phyloP scores from a whole-genome alignment of 1,140 invertebrate species.

The Brachionus angularis region DNA sequence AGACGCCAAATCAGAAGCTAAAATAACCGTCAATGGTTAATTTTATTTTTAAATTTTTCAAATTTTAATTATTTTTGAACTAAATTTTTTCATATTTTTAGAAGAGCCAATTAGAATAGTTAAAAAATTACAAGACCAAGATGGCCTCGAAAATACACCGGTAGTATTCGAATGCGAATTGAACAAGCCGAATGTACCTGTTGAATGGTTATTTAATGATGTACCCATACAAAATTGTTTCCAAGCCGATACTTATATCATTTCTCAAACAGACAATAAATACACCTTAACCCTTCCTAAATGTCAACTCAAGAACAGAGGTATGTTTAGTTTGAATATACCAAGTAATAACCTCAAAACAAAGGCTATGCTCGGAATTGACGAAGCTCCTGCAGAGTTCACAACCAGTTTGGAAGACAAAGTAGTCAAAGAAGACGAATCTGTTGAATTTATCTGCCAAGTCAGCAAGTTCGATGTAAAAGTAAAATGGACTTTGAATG shows the following conservation, averaged over 20 bases:
- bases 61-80: not conserved
- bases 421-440: constrained; percentile 36
- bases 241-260: not conserved
- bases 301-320: constrained; percentile 23
- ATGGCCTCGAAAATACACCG: constrained; percentile 48
- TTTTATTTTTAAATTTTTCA: not conserved
- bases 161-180: constrained; percentile 56
- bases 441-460: constrained; percentile 38
- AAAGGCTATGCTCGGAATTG: constrained; percentile 21
- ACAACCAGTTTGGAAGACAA: constrained; percentile 10
- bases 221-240: constrained; percentile 42
- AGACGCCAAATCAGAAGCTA: constrained; percentile 22
- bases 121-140: constrained; percentile 49
- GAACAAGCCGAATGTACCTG: constrained; percentile 49
- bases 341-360: constrained; percentile 3
- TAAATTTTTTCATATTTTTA: constrained; percentile 45
- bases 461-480: constrained; percentile 16
- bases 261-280: constrained; percentile 39
- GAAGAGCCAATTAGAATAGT: constrained; percentile 52
- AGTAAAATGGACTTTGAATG: constrained; percentile 43
- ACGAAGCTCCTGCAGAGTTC: constrained; percentile 32
- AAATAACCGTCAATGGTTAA: constrained; percentile 45
- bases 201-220: constrained; percentile 50
- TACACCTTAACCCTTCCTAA: constrained; percentile 44
- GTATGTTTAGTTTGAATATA: constrained; percentile 30